Base-by-base conservation (phyloP, 2,888 invertebrate species). In the Aradus depressus region DNA sequence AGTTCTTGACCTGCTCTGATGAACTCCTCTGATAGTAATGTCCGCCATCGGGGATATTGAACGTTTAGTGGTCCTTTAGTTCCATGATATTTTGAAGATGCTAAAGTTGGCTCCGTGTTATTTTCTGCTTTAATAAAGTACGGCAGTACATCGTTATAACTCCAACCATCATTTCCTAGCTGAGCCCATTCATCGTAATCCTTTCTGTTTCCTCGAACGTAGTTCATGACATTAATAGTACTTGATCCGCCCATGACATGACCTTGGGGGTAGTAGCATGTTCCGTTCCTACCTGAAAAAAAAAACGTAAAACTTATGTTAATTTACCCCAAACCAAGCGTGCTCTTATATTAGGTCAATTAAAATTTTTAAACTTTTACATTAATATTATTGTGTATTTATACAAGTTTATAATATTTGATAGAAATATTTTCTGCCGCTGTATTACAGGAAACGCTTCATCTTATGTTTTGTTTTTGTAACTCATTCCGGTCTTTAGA, bases 101-200 rank as follows among this genome's bases (percentile, higher is more conserved):
- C 26, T 2, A 57, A 54, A 62, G 86, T 89, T 0, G 88, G 88
- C 65, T 87, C 91, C 61, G 80, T 77, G 60, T 89, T 90, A 67
- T 91, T 89, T 69, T 91, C 90, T 0, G 89, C 89, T 66, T 90
- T 90, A 64, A 87, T 88, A 67, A 90, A 90, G 63, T 89, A 90
- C 60, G 82, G 76, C 8, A 90, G 69, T 0, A 81, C 82, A 57
- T 86, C 82, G 47, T 80, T 75, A 60, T 80, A 83, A 3, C 84
- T 79, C 95, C 95, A 95, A 1, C 92, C 92, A 2, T 80, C 77
- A 64, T 90, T 90, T 0, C 92, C 95, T 53, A 80, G 67, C 0
- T 77, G 71, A 63, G 90, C 90, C 95, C 95, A 95, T 1, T 72
- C 71, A 64, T 93, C 89, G 67, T 92, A 95, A 66, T 95, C 95